These are phyloP conservation scores for Calameuta idolon DNA, from an alignment of 2,888 invertebrate genomes.

Conservation along the genomic window DNA sequence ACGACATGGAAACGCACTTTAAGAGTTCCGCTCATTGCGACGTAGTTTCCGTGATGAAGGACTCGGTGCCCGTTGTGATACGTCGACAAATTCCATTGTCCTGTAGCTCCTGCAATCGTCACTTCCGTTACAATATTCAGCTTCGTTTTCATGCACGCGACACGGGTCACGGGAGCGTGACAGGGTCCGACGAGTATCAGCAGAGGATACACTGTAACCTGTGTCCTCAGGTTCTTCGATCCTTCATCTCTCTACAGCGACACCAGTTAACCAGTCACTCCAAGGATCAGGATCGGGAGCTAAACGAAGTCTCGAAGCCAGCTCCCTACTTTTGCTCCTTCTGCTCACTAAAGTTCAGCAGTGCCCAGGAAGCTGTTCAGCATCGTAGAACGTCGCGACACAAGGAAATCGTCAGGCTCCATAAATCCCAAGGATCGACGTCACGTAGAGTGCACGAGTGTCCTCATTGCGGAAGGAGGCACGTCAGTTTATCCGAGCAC, in stretches of 20 bases:
- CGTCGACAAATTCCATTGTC: conserved; percentile 74
- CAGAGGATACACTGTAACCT: conserved; percentile 73
- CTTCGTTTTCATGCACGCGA: conserved; percentile 73
- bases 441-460: conserved; percentile 70
- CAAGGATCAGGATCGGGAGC: conserved; percentile 27
- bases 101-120: conserved; percentile 76
- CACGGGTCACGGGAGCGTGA: conserved; percentile 69
- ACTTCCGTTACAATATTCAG: conserved; percentile 82
- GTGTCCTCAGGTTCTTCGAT: conserved; percentile 73
- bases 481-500: conserved; percentile 70
- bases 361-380: conserved; percentile 72
- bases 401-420: conserved; percentile 71
- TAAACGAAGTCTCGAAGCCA: conserved; percentile 15
- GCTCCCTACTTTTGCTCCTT: conserved; percentile 75
- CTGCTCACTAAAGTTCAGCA: conserved; percentile 75
- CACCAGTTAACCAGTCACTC: conserved; percentile 76
- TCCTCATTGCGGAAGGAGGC: conserved; percentile 71
- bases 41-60: conserved; percentile 80
- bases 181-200: conserved; percentile 76
- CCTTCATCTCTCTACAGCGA: conserved; percentile 76
- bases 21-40: conserved; percentile 77
- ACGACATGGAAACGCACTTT: conserved; percentile 78
- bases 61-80: conserved; percentile 84
- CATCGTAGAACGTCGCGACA: conserved; percentile 78
- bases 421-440: conserved; percentile 53